Conservation (phyloP, 2,113 vertebrate species). For the Campylomormyrus tamandua region DNA sequence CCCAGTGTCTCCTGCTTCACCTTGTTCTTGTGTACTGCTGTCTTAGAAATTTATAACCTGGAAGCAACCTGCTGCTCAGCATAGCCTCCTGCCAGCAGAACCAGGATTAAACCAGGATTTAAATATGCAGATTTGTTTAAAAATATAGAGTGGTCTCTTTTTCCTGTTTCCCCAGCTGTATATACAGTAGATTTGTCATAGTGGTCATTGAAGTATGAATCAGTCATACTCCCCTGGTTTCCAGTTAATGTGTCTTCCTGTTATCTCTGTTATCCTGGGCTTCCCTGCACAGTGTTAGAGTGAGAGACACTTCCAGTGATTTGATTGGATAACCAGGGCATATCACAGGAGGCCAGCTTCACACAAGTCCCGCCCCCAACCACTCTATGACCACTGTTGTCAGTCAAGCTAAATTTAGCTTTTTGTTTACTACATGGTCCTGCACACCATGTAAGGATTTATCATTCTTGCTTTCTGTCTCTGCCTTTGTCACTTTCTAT, state of each 20-base stretch:
- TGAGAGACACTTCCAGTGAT: neutral
- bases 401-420: neutral
- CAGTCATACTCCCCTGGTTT: neutral
- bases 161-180: neutral
- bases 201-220: neutral
- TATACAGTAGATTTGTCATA: neutral
- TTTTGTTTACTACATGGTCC: neutral
- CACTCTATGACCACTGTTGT: neutral
- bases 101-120: too few relatives aligned
- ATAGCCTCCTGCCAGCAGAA: too few relatives aligned
- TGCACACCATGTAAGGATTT: neutral
- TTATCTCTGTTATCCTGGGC: neutral
- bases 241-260: neutral
- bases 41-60: too few relatives aligned
- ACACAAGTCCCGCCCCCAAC: neutral
- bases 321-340: neutral
- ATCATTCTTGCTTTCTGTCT: neutral
- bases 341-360: neutral
- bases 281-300: neutral
- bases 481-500: neutral
- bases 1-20: too few relatives aligned
- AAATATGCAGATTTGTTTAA: too few relatives aligned
- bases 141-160: too few relatives aligned
- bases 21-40: too few relatives aligned
- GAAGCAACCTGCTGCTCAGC: too few relatives aligned